Conservation (phyloP, 2,888 invertebrate genomes). For the Nowickia ferox region DNA sequence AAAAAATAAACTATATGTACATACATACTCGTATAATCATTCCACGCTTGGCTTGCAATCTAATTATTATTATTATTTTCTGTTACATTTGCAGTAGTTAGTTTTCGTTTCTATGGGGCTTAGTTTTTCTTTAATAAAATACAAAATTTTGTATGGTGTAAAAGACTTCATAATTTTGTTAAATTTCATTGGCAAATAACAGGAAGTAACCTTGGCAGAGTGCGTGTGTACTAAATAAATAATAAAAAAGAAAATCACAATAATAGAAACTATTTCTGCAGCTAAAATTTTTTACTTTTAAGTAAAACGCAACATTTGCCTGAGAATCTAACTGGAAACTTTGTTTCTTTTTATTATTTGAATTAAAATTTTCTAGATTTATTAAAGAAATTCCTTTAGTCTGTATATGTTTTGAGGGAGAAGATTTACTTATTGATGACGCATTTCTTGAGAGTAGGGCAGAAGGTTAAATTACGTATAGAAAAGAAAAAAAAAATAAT, state of each 20-base stretch:
- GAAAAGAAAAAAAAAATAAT: constrained; percentile 44
- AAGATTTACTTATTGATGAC: constrained; percentile 77
- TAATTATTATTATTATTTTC: too few relatives aligned
- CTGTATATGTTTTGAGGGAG: constrained; percentile 50
- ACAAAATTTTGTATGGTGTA: not conserved
- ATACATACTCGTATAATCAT: too few relatives aligned
- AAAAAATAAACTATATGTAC: not conserved
- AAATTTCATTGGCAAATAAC: constrained; percentile 69
- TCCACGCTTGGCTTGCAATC: too few relatives aligned
- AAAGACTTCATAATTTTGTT: not conserved
- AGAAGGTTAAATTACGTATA: constrained; percentile 78
- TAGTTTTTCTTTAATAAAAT: not conserved
- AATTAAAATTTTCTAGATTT: constrained; percentile 15
- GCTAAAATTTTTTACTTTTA: not conserved
- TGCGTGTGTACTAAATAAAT: constrained; percentile 75
- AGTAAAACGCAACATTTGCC: not conserved
- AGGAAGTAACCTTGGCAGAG: constrained; percentile 77
- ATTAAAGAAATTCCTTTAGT: constrained; percentile 35
- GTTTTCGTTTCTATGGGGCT: not conserved
- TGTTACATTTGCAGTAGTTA: too few relatives aligned
- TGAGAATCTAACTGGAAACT: not conserved
- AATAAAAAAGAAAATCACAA: constrained; percentile 71
- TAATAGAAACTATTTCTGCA: constrained; percentile 73
- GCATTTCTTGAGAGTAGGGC: constrained; percentile 80
- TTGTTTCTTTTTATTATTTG: not conserved